Conservation (phyloP, 2,113 vertebrate species). For the Pao palembangensis region DNA sequence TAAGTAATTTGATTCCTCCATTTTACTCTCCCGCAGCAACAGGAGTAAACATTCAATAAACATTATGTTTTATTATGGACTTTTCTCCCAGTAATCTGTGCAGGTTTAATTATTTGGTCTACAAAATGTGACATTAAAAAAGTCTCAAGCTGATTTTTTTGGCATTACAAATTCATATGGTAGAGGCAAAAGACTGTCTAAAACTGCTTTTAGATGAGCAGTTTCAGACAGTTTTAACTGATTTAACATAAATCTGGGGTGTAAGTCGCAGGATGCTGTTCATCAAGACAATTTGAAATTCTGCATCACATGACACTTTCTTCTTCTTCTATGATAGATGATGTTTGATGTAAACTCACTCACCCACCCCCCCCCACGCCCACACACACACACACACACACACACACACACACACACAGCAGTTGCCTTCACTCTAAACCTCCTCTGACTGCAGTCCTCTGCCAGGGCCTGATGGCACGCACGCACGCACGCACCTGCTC, state of each 20-base stretch:
- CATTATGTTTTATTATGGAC: not conserved
- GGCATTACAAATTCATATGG: too few species aligned
- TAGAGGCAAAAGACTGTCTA: too few species aligned
- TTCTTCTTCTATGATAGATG: too few species aligned
- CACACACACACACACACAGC: conserved; percentile 36
- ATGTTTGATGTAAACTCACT: not conserved
- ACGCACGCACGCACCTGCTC: conserved; percentile 64
- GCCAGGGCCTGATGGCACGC: conserved; percentile 35
- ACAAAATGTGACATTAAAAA: not conserved
- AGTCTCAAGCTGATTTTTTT: too few species aligned
- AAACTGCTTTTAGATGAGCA: too few species aligned
- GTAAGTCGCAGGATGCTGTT: not conserved
- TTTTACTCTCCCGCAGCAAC: conserved; percentile 5
- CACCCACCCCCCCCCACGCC: not conserved
- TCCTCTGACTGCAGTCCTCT: conserved; percentile 61
- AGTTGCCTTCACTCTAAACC: conserved; percentile 53
- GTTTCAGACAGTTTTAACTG: too few species aligned
- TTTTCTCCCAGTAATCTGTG: not conserved
- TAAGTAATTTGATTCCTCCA: not conserved
- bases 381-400: not conserved
- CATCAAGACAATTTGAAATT: too few species aligned
- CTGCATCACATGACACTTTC: too few species aligned
- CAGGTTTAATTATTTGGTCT: not conserved
- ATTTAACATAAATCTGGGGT: too few species aligned
- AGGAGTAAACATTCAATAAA: conserved; percentile 1